Evolutionary conservation across 2,888 invertebrate species (phyloP), one percentile per base, ranked within the genome.

Genomic region (Erebia ligea): DNA sequence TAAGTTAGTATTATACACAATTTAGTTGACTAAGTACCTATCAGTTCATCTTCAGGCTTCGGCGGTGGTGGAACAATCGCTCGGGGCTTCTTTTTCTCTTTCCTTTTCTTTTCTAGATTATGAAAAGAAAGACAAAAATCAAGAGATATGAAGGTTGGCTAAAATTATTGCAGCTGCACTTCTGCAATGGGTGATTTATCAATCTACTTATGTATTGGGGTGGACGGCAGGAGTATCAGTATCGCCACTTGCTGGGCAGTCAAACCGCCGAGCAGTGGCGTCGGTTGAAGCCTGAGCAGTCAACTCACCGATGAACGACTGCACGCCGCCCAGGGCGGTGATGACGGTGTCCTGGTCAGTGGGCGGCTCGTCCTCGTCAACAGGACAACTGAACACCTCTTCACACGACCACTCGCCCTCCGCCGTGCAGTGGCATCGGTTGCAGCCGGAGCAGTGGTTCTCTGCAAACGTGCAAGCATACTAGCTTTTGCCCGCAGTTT

Each of bases 361-460:
- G 0, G 76, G 73, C 0, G 13, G 11, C 45, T 76, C 68, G 0
- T 84, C 83, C 6, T 80, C 79, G 0, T 76, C 68, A 0, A 73
- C 64, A 0, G 78, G 77, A 66, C 87, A 89, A 17, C 83, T 76
- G 1, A 77, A 73, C 0, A 86, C 78, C 0, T 72, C 72, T 0
- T 79, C 34, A 34, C 92, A 92, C 0, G 66, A 52, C 92, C 92
- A 91, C 25, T 76, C 67, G 0, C 83, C 86, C 0, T 81, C 72
- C 0, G 71, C 76, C 0, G 77, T 74, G 68, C 92, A 92, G 0
- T 72, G 67, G 68, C 92, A 92, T 21, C 79, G 80, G 0, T 79
- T 83, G 73, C 92, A 92, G 0, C 91, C 92, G 0, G 81, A 74
- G 64, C 92, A 92, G 19, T 73, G 40, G 71, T 88, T 91, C 0